These are phyloP conservation scores for Dascyllus trimaculatus DNA, from an alignment of 2,113 vertebrate genomes.

Conservation along the genomic window DNA sequence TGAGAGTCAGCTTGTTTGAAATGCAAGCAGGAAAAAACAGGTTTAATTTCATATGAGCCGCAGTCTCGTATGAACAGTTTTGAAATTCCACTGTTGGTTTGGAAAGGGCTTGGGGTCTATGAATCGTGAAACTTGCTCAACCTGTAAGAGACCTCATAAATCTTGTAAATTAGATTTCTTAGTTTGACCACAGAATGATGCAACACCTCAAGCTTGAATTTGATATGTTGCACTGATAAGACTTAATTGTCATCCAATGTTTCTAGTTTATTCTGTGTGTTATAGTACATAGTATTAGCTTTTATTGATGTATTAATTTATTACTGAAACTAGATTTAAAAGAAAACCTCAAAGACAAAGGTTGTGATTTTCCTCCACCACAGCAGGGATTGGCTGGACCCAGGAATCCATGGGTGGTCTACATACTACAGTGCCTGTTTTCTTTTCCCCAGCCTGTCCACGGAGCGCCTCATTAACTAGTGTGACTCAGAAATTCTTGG, in stretches of 20 bases:
- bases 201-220: not conserved
- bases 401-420: conserved; percentile 24
- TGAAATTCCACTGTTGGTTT: conserved; percentile 12
- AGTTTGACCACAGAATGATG: conserved; percentile 18
- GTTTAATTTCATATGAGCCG: conserved; percentile 6
- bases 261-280: not conserved
- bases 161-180: conserved; percentile 15
- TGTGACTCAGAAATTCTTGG: conserved; percentile 8
- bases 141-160: conserved; percentile 18
- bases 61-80: not conserved
- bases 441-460: conserved; percentile 4
- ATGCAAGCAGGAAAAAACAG: not conserved
- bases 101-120: conserved; percentile 7
- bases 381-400: not conserved
- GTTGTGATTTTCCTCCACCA: not conserved
- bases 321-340: not conserved
- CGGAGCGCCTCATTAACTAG: conserved; percentile 38
- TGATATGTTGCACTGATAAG: conserved; percentile 13
- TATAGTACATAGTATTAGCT: not conserved
- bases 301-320: not conserved
- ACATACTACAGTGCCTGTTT: not conserved
- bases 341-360: not conserved
- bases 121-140: conserved; percentile 32
- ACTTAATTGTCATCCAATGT: not conserved
- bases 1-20: conserved; percentile 9